A percentile compares a stretch with the other conserved stretches of the same genome.
These are phyloP conservation scores for Tetramorium bicarinatum DNA, from an alignment of 2,888 invertebrate species.

Conservation along the genomic window DNA sequence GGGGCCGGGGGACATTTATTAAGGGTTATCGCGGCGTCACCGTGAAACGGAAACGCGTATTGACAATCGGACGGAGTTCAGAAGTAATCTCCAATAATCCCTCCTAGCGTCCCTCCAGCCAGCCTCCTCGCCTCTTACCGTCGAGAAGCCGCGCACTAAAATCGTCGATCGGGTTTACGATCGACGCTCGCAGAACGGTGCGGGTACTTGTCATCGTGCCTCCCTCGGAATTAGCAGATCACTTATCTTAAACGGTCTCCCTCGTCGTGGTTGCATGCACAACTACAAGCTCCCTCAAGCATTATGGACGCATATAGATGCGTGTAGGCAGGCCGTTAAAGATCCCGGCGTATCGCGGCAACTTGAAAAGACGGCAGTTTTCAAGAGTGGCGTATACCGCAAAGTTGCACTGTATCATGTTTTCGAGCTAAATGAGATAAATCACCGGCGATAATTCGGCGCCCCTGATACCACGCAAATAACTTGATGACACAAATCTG, in stretches of 20 bases:
- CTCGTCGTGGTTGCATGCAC: conserved; percentile 20
- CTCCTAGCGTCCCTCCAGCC: conserved; percentile 54
- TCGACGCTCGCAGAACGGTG: conserved; percentile 56
- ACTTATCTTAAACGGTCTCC: conserved; percentile 41
- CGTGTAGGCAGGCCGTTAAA: conserved; percentile 32
- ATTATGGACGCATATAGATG: neutral
- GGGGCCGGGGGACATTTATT: conserved; percentile 77
- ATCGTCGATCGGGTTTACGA: conserved; percentile 68
- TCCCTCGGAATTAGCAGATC: conserved; percentile 34
- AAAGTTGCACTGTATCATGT: conserved; percentile 15
- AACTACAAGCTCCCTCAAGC: neutral
- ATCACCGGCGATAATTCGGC: conserved; percentile 15
- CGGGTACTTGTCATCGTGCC: conserved; percentile 19
- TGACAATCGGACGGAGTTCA: conserved; percentile 77
- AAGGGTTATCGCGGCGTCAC: conserved; percentile 80
- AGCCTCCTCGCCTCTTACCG: conserved; percentile 12
- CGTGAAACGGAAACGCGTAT: conserved; percentile 76
- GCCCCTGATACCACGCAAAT: neutral
- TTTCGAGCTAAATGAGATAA: neutral
- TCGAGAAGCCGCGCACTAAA: conserved; percentile 46
- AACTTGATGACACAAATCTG: conserved; percentile 6
- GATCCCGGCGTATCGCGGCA: conserved; percentile 8
- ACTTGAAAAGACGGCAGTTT: conserved; percentile 4
- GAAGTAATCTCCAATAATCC: conserved; percentile 80
- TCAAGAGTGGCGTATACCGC: neutral